Percentiles rank a stretch among this genome's conserved stretches.
Conservation (phyloP, 1,140 invertebrate genomes). For the Calycopis cecrops region DNA sequence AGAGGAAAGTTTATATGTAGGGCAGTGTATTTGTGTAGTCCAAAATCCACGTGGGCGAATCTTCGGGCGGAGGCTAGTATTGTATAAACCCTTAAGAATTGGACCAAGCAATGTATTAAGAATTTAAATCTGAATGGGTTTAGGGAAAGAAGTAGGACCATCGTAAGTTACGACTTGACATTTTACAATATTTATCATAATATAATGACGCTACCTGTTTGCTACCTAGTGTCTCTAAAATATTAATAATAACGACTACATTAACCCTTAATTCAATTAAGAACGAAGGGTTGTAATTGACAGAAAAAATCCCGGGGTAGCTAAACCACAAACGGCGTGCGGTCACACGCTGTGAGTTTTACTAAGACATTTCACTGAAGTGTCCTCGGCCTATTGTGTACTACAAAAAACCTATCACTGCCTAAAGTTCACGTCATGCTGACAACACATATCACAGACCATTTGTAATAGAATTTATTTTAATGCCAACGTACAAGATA, state of each 20-base stretch:
- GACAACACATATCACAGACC: conserved; percentile 66
- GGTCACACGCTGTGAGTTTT: conserved; percentile 54
- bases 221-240: no score
- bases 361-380: conserved; percentile 61
- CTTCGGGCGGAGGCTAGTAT: no score
- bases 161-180: no score
- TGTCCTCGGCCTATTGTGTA: conserved; percentile 48
- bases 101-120: no score
- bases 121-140: no score
- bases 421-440: conserved; percentile 58
- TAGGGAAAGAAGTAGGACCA: no score
- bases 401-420: conserved; percentile 46
- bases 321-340: conserved; percentile 53
- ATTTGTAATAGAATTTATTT: conserved; percentile 66
- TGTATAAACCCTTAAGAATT: no score
- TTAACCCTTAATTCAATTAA: conserved; percentile 5
- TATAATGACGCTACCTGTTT: no score
- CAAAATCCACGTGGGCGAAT: no score
- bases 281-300: not conserved
- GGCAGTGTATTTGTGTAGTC: no score
- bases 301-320: conserved; percentile 27
- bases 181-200: no score
- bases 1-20: no score
- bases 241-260: not conserved
- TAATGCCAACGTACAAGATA: conserved; percentile 43